These are phyloP conservation scores for Eustalomyia histrio DNA, from an alignment of 2,888 invertebrate species.

Conservation along the genomic window DNA sequence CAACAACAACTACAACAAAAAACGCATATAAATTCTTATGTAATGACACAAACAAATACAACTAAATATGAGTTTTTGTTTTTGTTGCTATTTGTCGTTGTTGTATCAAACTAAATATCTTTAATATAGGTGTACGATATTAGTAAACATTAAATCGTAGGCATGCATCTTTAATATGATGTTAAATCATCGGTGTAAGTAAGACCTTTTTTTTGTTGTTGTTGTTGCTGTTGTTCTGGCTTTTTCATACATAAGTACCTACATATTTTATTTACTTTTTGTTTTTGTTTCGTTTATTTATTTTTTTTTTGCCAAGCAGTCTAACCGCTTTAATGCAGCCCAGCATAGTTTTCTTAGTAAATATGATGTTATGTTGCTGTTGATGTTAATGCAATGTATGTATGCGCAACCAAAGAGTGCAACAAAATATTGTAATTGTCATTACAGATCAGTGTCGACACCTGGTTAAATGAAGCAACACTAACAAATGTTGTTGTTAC, in stretches of 20 bases:
- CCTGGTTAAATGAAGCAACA: constrained; percentile 77
- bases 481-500: constrained; percentile 68
- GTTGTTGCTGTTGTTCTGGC: background rate
- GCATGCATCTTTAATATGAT: constrained; percentile 65
- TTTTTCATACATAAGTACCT: constrained; percentile 8
- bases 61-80: constrained; percentile 39
- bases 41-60: constrained; percentile 55
- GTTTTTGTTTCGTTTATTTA: too few relatives aligned
- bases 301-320: constrained; percentile 26
- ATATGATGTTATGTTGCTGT: constrained; percentile 55
- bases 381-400: background rate
- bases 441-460: constrained; percentile 77
- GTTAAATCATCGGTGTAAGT: constrained; percentile 63
- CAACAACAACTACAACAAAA: constrained; percentile 33
- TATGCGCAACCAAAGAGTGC: constrained; percentile 52
- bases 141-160: constrained; percentile 65
- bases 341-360: constrained; percentile 43
- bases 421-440: constrained; percentile 74
- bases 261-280: constrained; percentile 29
- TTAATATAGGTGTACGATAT: constrained; percentile 63
- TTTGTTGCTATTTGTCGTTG: background rate
- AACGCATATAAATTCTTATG: constrained; percentile 63
- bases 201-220: constrained; percentile 28
- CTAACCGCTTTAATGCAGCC: constrained; percentile 23
- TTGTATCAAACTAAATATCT: constrained; percentile 52